These are phyloP conservation scores for Myopa testacea DNA, from an alignment of 2,888 invertebrate genomes.

Conservation along the genomic window DNA sequence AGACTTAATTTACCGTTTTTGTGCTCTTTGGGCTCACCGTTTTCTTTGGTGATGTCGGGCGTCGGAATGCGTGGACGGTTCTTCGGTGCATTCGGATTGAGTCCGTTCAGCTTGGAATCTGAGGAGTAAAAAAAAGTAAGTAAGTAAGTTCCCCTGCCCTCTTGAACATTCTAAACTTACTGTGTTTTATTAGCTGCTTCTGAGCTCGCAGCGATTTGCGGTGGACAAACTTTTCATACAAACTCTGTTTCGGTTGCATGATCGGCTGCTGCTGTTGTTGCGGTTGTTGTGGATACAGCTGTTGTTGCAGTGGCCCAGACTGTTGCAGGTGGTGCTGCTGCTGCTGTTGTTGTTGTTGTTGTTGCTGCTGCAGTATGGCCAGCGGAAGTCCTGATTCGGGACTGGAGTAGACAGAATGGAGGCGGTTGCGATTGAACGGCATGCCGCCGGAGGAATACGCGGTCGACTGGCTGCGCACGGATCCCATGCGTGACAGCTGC, in stretches of 20 bases:
- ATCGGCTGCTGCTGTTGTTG: constrained; percentile 53
- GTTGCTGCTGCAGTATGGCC: constrained; percentile 62
- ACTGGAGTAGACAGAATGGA: constrained; percentile 80
- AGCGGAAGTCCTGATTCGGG: constrained; percentile 73
- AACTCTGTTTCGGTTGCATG: constrained; percentile 75
- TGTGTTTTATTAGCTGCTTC: constrained; percentile 74
- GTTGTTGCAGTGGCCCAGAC: constrained; percentile 63
- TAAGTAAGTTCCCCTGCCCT: not conserved
- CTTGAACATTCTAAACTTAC: constrained; percentile 66
- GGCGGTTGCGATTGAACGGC: constrained; percentile 80
- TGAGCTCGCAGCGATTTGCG: constrained; percentile 74
- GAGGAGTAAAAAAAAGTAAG: constrained; percentile 15
- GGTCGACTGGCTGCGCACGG: constrained; percentile 85
- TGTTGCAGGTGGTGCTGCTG: constrained; percentile 64
- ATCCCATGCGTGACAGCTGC: constrained; percentile 87
- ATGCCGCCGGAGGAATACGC: constrained; percentile 81
- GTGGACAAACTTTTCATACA: constrained; percentile 86
- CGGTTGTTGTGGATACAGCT: constrained; percentile 43
- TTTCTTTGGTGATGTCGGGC: constrained; percentile 87
- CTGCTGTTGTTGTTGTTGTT: constrained; percentile 59
- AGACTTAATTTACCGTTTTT: constrained; percentile 69
- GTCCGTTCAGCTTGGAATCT: constrained; percentile 77
- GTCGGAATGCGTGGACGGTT: constrained; percentile 90
- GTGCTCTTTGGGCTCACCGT: constrained; percentile 74
- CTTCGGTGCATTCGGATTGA: constrained; percentile 71